Conservation (phyloP, 2,113 vertebrate species). For the Larimichthys polyactis region DNA sequence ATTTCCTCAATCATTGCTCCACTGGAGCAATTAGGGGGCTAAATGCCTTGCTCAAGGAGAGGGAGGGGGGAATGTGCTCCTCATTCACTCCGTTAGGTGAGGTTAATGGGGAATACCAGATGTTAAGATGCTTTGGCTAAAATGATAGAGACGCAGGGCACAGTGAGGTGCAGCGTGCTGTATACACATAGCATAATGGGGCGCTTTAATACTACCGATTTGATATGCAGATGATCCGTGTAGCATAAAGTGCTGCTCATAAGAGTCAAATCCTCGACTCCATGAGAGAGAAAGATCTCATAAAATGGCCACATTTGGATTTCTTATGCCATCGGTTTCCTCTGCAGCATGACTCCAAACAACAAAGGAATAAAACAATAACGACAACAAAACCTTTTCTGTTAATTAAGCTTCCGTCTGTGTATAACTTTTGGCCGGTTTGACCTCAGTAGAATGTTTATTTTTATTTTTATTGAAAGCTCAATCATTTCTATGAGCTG, state of each 20-base stretch:
- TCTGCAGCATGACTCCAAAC: background rate
- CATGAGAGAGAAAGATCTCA: background rate
- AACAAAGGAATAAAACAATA: background rate
- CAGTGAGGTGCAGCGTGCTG: constrained; percentile 20
- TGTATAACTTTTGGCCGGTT: no score
- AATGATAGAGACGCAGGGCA: constrained; percentile 15
- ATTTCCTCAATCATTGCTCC: constrained; percentile 62
- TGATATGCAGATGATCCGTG: constrained; percentile 21
- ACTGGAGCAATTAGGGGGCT: constrained; percentile 58
- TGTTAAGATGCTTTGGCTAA: constrained; percentile 50
- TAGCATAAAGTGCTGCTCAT: background rate
- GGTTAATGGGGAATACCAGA: constrained; percentile 63
- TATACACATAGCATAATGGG: constrained; percentile 20
- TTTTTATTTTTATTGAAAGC: no score
- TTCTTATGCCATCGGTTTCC: background rate
- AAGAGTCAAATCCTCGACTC: background rate
- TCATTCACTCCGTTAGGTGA: constrained; percentile 17
- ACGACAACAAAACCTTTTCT: background rate
- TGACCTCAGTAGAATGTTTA: no score
- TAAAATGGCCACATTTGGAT: background rate
- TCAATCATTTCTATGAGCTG: no score
- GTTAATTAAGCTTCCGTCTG: no score
- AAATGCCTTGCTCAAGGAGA: constrained; percentile 70
- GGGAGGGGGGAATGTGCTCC: constrained; percentile 23
- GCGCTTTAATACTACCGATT: constrained; percentile 15